A percentile compares a stretch with the other conserved stretches of the same genome.
These are phyloP conservation scores for Bombus confusus DNA, from an alignment of 1,140 invertebrate genomes.

Conservation along the genomic window DNA sequence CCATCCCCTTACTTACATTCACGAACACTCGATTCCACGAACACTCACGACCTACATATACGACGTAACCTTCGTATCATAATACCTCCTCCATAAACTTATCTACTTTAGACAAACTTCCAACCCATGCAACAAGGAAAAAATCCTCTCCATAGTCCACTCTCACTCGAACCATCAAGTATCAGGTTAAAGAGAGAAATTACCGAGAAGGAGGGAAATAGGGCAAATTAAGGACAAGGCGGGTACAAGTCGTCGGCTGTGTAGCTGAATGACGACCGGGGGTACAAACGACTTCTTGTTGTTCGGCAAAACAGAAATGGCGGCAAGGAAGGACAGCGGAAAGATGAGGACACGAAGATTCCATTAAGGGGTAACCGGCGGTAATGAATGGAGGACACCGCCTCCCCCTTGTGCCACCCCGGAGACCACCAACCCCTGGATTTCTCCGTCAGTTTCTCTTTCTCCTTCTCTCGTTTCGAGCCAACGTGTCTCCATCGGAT, in stretches of 20 bases:
- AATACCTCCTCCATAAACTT: background rate
- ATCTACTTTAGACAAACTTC: background rate
- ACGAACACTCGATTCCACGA: no score
- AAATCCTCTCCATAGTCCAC: background rate
- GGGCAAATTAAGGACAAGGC: constrained; percentile 48
- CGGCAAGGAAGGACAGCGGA: constrained; percentile 70
- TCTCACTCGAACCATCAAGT: background rate
- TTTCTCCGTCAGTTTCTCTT: constrained; percentile 59
- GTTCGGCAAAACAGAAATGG: constrained; percentile 75
- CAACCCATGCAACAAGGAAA: background rate
- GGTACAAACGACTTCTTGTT: constrained; percentile 75
- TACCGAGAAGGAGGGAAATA: constrained; percentile 15
- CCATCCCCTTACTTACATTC: no score
- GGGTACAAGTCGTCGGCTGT: constrained; percentile 52
- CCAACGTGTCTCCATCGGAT: constrained; percentile 12
- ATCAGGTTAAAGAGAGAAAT: background rate
- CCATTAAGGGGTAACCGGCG: constrained; percentile 80
- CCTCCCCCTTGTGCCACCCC: constrained; percentile 55
- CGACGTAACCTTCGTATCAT: no score
- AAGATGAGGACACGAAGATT: constrained; percentile 81
- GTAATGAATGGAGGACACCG: constrained; percentile 80
- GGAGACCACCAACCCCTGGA: constrained; percentile 60
- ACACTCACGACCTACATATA: no score
- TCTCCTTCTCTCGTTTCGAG: constrained; percentile 22
- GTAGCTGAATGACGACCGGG: constrained; percentile 57